A percentile compares a stretch with the other conserved stretches of the same genome.
phyloP scores from a whole-genome alignment of 2,888 invertebrate genomes.

The Ditula angustiorana region DNA sequence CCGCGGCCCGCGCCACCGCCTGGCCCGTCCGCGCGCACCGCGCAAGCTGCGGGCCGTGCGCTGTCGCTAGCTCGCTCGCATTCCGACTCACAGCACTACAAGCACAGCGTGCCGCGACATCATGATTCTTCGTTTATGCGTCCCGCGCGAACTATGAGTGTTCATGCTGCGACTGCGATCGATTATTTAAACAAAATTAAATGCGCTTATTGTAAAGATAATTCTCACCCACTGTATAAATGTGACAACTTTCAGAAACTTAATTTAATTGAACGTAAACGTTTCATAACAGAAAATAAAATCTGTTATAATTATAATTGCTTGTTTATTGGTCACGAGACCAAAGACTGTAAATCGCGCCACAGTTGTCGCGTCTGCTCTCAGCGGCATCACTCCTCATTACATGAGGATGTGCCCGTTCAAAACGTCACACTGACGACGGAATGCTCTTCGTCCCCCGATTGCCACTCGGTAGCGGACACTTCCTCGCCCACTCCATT shows the following conservation, averaged over 20 bases:
- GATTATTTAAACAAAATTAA: constrained; percentile 9
- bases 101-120: no score
- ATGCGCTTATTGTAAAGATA: constrained; percentile 24
- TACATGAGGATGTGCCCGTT: constrained; percentile 8
- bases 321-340: constrained; percentile 15
- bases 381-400: background rate
- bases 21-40: background rate
- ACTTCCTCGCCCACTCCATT: no score
- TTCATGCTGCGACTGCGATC: no score
- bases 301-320: constrained; percentile 27
- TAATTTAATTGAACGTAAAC: constrained; percentile 13
- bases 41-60: no score
- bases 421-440: background rate
- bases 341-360: constrained; percentile 18
- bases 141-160: no score
- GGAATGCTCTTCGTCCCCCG: no score
- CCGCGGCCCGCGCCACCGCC: background rate
- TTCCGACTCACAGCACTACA: no score
- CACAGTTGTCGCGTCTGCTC: no score
- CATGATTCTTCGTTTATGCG: no score
- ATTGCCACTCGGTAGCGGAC: background rate
- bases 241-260: no score
- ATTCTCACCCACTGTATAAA: no score
- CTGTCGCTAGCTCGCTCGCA: no score
- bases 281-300: constrained; percentile 14